A percentile compares a stretch with the other conserved stretches of the same genome.
Conservation (phyloP, 2,888 invertebrate species). For the Plemyria rubiginata region DNA sequence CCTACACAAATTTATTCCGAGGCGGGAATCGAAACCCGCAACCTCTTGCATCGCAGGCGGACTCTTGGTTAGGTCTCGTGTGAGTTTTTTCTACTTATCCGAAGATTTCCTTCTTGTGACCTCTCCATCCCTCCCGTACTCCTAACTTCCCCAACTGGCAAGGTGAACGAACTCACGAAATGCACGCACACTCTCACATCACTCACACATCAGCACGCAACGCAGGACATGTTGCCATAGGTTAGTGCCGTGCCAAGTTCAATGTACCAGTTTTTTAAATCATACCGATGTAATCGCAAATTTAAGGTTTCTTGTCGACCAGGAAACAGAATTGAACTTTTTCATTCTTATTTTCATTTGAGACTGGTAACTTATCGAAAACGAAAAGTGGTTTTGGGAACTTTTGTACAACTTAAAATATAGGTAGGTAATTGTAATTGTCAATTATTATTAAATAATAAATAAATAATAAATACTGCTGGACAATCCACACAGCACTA, state of each 20-base stretch:
- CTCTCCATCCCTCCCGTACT: conserved; percentile 57
- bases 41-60: no score
- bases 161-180: conserved; percentile 84
- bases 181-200: conserved; percentile 66
- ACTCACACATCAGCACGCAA: conserved; percentile 54
- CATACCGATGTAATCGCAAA: conserved; percentile 22
- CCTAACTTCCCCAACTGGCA: conserved; percentile 82
- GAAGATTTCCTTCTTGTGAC: conserved; percentile 3
- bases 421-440: neutral
- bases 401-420: no score
- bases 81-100: neutral
- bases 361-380: conserved; percentile 24
- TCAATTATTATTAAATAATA: no score
- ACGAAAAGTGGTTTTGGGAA: conserved; percentile 24
- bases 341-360: conserved; percentile 11
- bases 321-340: conserved; percentile 25
- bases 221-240: conserved; percentile 69
- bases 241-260: conserved; percentile 68
- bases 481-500: no score
- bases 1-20: no score
- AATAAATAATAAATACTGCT: no score
- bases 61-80: no score
- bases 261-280: conserved; percentile 54
- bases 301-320: conserved; percentile 20
- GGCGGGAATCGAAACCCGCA: no score